Conservation (phyloP, 2,113 vertebrate species). For the Ochotona curzoniae region DNA sequence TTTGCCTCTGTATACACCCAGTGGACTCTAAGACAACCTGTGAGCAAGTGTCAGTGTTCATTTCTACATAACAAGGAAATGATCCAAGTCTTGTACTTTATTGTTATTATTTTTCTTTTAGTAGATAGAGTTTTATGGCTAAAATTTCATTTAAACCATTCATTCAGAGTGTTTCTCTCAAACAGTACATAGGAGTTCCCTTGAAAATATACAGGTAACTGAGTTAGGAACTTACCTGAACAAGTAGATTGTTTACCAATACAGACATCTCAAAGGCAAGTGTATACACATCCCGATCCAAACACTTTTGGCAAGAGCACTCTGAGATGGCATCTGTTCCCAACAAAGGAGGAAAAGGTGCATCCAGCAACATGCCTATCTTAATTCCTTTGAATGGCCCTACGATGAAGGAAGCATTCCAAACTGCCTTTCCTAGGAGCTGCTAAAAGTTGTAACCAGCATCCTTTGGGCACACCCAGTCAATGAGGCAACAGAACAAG, state of each 20-base stretch:
- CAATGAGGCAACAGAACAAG: constrained; percentile 58
- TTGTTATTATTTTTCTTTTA: constrained; percentile 17
- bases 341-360: accelerated
- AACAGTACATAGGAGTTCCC: neutral
- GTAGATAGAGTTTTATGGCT: neutral
- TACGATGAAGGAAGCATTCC: neutral
- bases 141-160: neutral
- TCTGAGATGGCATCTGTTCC: neutral
- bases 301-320: neutral
- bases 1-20: neutral
- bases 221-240: neutral
- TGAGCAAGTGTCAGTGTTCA: neutral
- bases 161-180: neutral
- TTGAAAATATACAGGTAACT: neutral
- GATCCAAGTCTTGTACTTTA: neutral
- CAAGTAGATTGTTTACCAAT: constrained; percentile 43
- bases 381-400: neutral
- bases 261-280: constrained; percentile 29
- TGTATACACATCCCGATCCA: neutral
- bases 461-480: neutral
- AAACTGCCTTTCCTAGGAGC: neutral
- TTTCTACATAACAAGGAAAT: neutral
- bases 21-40: neutral
- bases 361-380: neutral
- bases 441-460: neutral